Conservation (phyloP, 1,140 invertebrate species). For the Hypothenemus hampei region DNA sequence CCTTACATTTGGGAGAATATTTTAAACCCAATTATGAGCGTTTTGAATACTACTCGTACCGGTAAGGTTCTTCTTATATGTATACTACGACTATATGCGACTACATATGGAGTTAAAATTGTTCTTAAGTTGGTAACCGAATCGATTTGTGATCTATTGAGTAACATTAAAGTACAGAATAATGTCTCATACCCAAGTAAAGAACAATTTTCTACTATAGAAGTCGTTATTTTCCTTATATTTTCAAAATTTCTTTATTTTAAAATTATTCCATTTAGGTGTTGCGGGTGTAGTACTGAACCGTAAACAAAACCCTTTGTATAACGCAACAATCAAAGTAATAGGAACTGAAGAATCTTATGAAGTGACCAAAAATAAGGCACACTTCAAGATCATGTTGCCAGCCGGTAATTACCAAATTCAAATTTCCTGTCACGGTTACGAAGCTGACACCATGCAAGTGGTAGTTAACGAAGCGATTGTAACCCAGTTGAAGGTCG, state of each 20-base stretch:
- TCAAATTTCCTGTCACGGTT: slow-evolving; percentile 54
- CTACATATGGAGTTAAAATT: too few relatives aligned
- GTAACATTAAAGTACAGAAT: too few relatives aligned
- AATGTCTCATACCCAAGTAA: too few relatives aligned
- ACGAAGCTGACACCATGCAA: slow-evolving; percentile 49
- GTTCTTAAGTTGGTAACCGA: too few relatives aligned
- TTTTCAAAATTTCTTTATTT: too few relatives aligned
- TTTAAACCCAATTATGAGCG: slow-evolving; percentile 64
- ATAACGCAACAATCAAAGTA: slow-evolving; percentile 65
- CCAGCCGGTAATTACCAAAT: slow-evolving; percentile 59
- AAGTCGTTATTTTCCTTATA: too few relatives aligned
- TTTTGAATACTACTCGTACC: slow-evolving; percentile 52
- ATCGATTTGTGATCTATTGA: too few relatives aligned
- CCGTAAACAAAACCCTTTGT: slow-evolving; percentile 54
- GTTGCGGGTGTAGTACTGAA: slow-evolving; percentile 62
- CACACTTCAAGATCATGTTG: slow-evolving; percentile 64
- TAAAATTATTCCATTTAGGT: background rate
- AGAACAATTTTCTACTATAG: too few relatives aligned
- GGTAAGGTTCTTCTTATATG: slow-evolving; percentile 42
- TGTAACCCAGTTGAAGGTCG: slow-evolving; percentile 9
- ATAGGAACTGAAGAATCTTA: slow-evolving; percentile 52
- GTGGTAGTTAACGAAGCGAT: slow-evolving; percentile 37
- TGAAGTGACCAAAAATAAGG: slow-evolving; percentile 60
- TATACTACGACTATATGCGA: too few relatives aligned
- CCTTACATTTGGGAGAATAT: slow-evolving; percentile 71